Base-by-base conservation (phyloP, 1,140 invertebrate genomes). In the Apocrypta bakeri region DNA sequence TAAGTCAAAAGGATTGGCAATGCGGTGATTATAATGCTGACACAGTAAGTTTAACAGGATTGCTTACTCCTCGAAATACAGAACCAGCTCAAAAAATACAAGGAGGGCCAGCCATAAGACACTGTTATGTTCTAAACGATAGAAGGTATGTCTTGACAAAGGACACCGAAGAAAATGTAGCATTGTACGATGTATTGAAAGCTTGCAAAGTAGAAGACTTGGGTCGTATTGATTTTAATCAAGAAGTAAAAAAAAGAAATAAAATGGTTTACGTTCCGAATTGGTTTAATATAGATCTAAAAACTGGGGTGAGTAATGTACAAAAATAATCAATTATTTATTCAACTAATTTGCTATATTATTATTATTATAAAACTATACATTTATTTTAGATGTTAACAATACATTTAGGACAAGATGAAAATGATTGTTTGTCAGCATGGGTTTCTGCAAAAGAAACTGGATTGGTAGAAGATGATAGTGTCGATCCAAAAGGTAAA, bases 281-380 rank as follows among this genome's bases (percentile, higher is more conserved):
- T 93, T 99, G 99, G 99, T 99, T 99, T 91, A 98, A 97, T 88
- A 98, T 99, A 75, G 99, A 99, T 93, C 94, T 99, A 8, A 99
- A 99, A 93, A 99, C 98, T 83, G 99, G 99, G 81, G 97, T 98
- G 92, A 90, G 94, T 93, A 85, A 61, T n/a, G n/a, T n/a, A n/a
- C n/a, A n/a, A n/a, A n/a, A n/a, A n/a, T n/a, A n/a, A n/a, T n/a
- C n/a, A n/a, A n/a, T n/a, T n/a, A n/a, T n/a, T n/a, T n/a, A n/a
- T n/a, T n/a, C n/a, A n/a, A n/a, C n/a, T n/a, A n/a, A n/a, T n/a
- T n/a, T n/a, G n/a, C n/a, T n/a, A n/a, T n/a, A n/a, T n/a, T n/a
- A n/a, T n/a, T n/a, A 21, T n/a, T 21, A 4, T 66, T 66, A 11
- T 25, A 66, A 0, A 27, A 29, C 27, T 12, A 29, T 63, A 27